phyloP scores from a whole-genome alignment of 2,113 vertebrate species.

The Bambusicola thoracicus region DNA sequence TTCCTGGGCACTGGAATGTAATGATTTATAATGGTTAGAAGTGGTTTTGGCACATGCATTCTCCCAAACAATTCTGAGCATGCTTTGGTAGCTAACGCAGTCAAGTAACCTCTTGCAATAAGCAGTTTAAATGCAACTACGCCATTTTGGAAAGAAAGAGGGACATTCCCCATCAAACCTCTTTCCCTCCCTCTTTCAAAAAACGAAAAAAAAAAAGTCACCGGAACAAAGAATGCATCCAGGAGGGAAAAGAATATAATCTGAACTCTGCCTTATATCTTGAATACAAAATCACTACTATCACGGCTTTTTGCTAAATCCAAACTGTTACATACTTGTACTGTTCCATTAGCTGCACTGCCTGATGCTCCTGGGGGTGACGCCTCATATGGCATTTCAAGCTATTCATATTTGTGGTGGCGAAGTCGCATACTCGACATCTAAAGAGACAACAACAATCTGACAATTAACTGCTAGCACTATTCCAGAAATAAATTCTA shows the following conservation, averaged over 20 bases:
- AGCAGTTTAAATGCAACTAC: not conserved
- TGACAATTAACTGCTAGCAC: not conserved
- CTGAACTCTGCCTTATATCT: not conserved
- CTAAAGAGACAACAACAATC: conserved; percentile 65
- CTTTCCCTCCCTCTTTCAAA: not conserved
- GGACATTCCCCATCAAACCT: not conserved
- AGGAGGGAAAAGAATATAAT: not conserved
- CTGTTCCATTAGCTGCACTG: conserved; percentile 88
- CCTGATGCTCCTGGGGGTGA: conserved; percentile 88
- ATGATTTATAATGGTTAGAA: not conserved
- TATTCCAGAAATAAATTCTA: not conserved
- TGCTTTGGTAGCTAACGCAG: not conserved
- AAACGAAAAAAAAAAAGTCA: not conserved
- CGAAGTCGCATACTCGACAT: conserved; percentile 88
- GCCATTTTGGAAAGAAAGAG: not conserved
- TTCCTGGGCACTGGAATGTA: conserved; percentile 2
- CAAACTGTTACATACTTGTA: conserved; percentile 79
- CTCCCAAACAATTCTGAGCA: not conserved
- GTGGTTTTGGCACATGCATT: not conserved
- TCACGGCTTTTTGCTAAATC: not conserved
- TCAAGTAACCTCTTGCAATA: not conserved
- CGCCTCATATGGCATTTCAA: conserved; percentile 89
- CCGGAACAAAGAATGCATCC: not conserved
- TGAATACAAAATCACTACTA: not conserved
- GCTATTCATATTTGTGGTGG: conserved; percentile 90